Percentiles rank a stretch among this genome's conserved stretches.
phyloP scores from a whole-genome alignment of 2,888 invertebrate species.

The Lasioglossum calceatum region DNA sequence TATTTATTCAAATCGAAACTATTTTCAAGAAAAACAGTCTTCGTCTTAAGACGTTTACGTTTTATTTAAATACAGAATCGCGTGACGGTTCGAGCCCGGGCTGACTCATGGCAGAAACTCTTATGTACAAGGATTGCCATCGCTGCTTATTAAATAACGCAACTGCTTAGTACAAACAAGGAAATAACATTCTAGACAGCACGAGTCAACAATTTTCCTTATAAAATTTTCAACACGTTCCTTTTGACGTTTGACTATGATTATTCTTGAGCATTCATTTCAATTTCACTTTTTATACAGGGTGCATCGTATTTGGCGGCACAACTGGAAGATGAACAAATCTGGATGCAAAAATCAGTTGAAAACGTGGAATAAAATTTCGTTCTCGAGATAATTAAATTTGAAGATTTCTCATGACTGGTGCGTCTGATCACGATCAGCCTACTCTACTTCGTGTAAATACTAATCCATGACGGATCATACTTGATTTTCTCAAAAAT shows the following conservation, averaged over 20 bases:
- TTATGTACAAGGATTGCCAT: slow-evolving; percentile 2
- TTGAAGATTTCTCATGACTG: no score
- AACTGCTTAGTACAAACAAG: slow-evolving; percentile 21
- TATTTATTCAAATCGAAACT: slow-evolving; percentile 7
- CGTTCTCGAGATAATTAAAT: background rate
- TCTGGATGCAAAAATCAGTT: background rate
- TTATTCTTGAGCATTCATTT: background rate
- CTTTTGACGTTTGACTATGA: background rate
- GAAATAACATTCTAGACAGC: background rate
- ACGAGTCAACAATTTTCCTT: background rate
- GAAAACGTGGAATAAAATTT: background rate
- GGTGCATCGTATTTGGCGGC: background rate
- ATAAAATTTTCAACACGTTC: background rate
- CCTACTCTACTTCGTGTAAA: no score
- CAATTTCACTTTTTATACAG: background rate
- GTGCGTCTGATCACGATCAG: no score
- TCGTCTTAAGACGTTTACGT: background rate
- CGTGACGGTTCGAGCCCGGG: background rate
- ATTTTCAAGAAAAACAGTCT: background rate
- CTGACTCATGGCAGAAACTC: slow-evolving; percentile 33
- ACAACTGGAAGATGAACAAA: background rate
- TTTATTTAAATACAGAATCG: background rate
- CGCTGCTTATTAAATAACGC: slow-evolving; percentile 26
- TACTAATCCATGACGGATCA: no score
- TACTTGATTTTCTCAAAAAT: no score